These are phyloP conservation scores for Oegoconia quadripuncta DNA, from an alignment of 2,888 invertebrate genomes.

Conservation along the genomic window DNA sequence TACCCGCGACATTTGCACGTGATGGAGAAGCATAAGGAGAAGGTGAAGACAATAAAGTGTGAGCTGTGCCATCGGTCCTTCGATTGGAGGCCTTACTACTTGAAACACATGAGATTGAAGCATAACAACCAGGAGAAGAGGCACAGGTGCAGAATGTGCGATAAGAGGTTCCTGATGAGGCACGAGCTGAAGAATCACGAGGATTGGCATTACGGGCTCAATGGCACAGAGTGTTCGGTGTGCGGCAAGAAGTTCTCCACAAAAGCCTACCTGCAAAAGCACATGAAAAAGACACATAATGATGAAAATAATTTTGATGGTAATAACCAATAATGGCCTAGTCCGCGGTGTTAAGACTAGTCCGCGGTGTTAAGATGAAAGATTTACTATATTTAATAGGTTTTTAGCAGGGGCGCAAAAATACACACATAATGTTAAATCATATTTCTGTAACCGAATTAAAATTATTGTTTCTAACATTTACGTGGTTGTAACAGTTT, in stretches of 20 bases:
- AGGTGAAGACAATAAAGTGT: slow-evolving; percentile 38
- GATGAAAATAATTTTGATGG: too few relatives aligned
- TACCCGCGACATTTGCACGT: slow-evolving; percentile 35
- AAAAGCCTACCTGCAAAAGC: slow-evolving; percentile 27
- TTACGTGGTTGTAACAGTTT: too few relatives aligned
- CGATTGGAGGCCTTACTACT: slow-evolving; percentile 58
- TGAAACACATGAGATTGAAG: slow-evolving; percentile 50
- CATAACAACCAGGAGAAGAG: slow-evolving; percentile 45
- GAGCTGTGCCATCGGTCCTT: slow-evolving; percentile 58
- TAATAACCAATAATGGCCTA: too few relatives aligned
- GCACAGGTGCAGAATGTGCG: slow-evolving; percentile 33
- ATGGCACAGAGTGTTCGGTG: slow-evolving; percentile 26
- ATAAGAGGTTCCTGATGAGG: slow-evolving; percentile 26
- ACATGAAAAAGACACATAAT: too few relatives aligned
- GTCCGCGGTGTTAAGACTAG: too few relatives aligned
- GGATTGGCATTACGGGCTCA: slow-evolving; percentile 22
- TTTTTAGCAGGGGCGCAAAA: too few relatives aligned
- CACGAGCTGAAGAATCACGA: slow-evolving; percentile 32
- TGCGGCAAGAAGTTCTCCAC: slow-evolving; percentile 36
- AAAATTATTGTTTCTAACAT: too few relatives aligned
- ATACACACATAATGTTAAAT: too few relatives aligned
- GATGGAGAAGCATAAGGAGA: slow-evolving; percentile 36
- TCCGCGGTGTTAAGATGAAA: too few relatives aligned
- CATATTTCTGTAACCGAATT: too few relatives aligned
- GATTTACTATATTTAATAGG: too few relatives aligned